phyloP scores from a whole-genome alignment of 2,113 vertebrate genomes.

The Trichechus manatus region DNA sequence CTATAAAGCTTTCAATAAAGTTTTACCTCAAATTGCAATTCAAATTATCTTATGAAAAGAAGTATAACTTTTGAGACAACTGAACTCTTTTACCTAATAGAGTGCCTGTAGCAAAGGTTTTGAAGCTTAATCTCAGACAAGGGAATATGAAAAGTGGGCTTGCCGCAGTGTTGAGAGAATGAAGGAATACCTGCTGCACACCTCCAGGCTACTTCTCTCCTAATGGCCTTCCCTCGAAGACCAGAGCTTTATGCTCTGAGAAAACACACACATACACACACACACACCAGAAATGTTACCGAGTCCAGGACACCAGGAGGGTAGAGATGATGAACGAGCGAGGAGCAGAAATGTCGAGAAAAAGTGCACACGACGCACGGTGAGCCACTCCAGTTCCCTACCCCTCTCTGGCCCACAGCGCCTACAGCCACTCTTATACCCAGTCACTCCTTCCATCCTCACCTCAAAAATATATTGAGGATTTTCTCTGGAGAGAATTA shows the following conservation, averaged over 20 bases:
- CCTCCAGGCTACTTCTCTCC: not conserved
- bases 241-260: not conserved
- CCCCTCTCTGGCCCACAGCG: not conserved
- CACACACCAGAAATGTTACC: not conserved
- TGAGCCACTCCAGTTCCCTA: not conserved
- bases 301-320: not conserved
- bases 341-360: not conserved
- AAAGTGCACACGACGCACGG: accelerated
- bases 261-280: not conserved
- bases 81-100: conserved; percentile 59
- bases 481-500: not conserved
- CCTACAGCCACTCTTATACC: not conserved
- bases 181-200: not conserved
- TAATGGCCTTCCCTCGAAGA: not conserved
- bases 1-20: conserved; percentile 75
- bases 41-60: conserved; percentile 67
- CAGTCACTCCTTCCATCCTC: too few species aligned
- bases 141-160: not conserved
- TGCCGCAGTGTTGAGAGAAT: not conserved
- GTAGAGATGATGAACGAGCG: not conserved
- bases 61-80: conserved; percentile 55
- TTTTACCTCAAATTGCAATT: conserved; percentile 67
- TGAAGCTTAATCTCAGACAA: not conserved
- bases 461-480: not conserved
- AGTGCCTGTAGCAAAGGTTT: conserved; percentile 9